These are phyloP conservation scores for Macropis europaea DNA, from an alignment of 2,888 invertebrate genomes.

Conservation along the genomic window DNA sequence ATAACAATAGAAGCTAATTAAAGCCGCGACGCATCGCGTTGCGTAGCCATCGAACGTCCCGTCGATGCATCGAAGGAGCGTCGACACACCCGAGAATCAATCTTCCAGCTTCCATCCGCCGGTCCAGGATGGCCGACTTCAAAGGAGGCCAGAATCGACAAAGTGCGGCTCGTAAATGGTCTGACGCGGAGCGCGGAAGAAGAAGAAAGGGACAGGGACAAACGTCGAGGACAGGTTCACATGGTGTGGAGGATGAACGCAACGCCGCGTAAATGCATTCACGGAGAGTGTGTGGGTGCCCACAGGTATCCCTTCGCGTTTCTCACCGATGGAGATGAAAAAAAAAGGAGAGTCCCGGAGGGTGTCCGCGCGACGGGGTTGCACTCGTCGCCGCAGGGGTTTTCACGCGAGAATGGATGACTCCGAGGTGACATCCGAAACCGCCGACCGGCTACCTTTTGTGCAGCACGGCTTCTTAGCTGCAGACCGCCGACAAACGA, in stretches of 20 bases:
- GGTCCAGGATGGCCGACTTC: slow-evolving; percentile 19
- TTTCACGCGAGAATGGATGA: slow-evolving; percentile 41
- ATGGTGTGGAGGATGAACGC: neutral
- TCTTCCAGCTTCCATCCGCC: slow-evolving; percentile 31
- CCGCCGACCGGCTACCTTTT: slow-evolving; percentile 12
- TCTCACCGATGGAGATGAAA: slow-evolving; percentile 13
- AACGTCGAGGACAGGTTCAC: slow-evolving; percentile 9
- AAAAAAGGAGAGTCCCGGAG: neutral
- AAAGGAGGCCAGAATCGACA: slow-evolving; percentile 36
- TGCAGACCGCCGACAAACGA: slow-evolving; percentile 13
- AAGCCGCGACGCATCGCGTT: neutral
- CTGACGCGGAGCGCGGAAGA: neutral
- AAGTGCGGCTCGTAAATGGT: slow-evolving; percentile 27
- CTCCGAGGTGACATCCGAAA: slow-evolving; percentile 29
- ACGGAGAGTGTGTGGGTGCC: slow-evolving; percentile 4
- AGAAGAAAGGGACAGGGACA: slow-evolving; percentile 8
- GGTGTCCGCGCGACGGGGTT: slow-evolving; percentile 20
- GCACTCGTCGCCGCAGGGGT: slow-evolving; percentile 25
- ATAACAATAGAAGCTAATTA: slow-evolving; percentile 14
- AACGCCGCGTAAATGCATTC: slow-evolving; percentile 19
- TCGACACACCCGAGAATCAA: slow-evolving; percentile 29
- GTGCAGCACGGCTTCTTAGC: slow-evolving; percentile 8
- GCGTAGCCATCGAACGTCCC: neutral
- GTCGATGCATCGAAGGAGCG: neutral
- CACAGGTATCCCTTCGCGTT: slow-evolving; percentile 29